A percentile compares a stretch with the other conserved stretches of the same genome.
These are phyloP conservation scores for Melipona bicolor DNA, from an alignment of 2,888 invertebrate genomes.

Conservation along the genomic window DNA sequence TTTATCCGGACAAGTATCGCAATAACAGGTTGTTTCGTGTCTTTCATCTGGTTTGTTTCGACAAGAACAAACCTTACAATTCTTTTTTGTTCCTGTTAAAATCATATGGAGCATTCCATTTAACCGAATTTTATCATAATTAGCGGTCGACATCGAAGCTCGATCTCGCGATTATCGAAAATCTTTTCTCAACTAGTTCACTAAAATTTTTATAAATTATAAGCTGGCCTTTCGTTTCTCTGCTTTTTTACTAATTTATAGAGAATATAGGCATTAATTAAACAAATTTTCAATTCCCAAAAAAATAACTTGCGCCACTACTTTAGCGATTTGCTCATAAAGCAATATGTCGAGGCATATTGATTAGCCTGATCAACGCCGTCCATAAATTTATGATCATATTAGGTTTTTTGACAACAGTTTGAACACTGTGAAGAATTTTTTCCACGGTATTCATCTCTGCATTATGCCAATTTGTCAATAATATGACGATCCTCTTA, in stretches of 20 bases:
- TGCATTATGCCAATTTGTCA: too few relatives aligned
- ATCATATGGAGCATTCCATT: constrained; percentile 1
- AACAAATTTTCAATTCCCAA: not conserved
- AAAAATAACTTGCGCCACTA: not conserved
- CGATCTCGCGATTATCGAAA: constrained; percentile 5
- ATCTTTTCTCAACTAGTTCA: too few relatives aligned
- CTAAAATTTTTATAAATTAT: not conserved
- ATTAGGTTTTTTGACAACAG: too few relatives aligned
- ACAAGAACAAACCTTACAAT: constrained; percentile 24
- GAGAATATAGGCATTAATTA: not conserved
- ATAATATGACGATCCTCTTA: not conserved
- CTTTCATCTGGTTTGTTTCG: constrained; percentile 27
- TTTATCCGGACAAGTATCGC: too few relatives aligned
- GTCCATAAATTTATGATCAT: too few relatives aligned
- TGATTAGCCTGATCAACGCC: too few relatives aligned
- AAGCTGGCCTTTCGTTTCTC: not conserved
- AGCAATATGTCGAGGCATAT: not conserved
- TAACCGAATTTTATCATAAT: constrained; percentile 1
- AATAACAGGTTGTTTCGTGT: constrained; percentile 5
- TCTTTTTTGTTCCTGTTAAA: constrained; percentile 7
- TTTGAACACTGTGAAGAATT: too few relatives aligned
- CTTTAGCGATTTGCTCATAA: not conserved
- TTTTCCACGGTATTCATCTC: too few relatives aligned
- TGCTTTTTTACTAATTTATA: not conserved
- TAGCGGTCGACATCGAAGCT: constrained; percentile 18